phyloP scores from a whole-genome alignment of 2,113 vertebrate genomes.

The Lonchura striata region DNA sequence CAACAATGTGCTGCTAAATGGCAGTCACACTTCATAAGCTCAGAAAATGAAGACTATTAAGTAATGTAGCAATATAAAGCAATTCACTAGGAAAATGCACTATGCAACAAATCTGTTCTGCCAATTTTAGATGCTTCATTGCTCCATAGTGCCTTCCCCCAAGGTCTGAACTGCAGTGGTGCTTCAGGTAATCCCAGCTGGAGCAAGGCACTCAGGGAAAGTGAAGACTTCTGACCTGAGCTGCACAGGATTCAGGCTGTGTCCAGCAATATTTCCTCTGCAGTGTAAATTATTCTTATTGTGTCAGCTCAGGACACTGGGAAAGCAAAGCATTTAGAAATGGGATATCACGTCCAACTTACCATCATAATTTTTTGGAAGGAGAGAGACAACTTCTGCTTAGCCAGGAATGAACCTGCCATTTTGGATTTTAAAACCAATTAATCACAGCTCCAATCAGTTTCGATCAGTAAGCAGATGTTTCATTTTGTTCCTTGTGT shows the following conservation, averaged over 20 bases:
- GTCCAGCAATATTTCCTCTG: neutral
- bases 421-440: neutral
- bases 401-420: neutral
- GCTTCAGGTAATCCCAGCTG: neutral
- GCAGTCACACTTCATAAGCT: neutral
- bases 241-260: neutral
- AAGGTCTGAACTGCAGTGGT: neutral
- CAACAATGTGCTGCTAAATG: neutral
- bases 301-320: neutral
- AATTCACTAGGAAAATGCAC: neutral
- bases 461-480: neutral
- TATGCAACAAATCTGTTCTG: neutral
- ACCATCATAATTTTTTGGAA: neutral
- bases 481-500: neutral
- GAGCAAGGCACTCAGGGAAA: neutral
- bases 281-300: neutral
- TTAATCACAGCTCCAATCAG: neutral
- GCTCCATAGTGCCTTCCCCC: neutral
- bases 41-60: neutral
- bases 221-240: neutral
- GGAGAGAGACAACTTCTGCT: neutral
- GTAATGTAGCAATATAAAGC: neutral
- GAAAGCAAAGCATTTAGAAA: neutral
- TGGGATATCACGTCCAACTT: neutral
- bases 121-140: neutral